A percentile compares a stretch with the other conserved stretches of the same genome.
phyloP scores from a whole-genome alignment of 1,140 invertebrate genomes.

The Laupala kohalensis region DNA sequence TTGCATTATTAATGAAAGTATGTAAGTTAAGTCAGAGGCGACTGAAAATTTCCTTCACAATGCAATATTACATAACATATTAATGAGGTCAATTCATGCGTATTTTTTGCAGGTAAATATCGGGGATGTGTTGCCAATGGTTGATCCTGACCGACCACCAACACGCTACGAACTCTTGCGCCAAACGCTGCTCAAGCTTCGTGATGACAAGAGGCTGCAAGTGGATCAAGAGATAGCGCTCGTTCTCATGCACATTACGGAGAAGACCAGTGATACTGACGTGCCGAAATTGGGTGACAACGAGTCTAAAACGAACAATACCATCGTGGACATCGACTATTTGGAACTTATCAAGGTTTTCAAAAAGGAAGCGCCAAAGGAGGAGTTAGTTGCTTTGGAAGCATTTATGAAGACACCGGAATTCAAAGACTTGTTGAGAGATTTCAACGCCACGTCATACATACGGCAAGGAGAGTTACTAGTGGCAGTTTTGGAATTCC shows the following conservation, averaged over 20 bases:
- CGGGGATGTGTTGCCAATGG: background rate
- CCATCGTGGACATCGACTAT: background rate
- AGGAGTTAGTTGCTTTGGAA: background rate
- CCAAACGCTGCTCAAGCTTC: background rate
- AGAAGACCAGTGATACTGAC: background rate
- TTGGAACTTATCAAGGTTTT: background rate
- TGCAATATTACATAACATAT: no score
- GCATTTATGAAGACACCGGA: background rate
- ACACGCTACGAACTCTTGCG: background rate
- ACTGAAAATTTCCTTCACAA: no score
- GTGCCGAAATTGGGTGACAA: background rate
- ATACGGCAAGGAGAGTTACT: background rate
- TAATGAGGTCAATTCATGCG: no score
- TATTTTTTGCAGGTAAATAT: no score
- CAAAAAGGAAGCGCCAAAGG: conserved; percentile 1
- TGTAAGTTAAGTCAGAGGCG: no score
- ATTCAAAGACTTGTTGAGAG: background rate
- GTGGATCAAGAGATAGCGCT: background rate
- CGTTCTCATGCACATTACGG: background rate
- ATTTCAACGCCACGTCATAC: background rate
- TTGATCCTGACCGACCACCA: background rate
- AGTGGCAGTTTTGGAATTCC: background rate
- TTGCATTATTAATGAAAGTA: no score
- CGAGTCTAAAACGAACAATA: background rate
- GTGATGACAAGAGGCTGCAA: background rate